These are phyloP conservation scores for Bugulina stolonifera DNA, from an alignment of 2,888 invertebrate genomes.

Conservation along the genomic window DNA sequence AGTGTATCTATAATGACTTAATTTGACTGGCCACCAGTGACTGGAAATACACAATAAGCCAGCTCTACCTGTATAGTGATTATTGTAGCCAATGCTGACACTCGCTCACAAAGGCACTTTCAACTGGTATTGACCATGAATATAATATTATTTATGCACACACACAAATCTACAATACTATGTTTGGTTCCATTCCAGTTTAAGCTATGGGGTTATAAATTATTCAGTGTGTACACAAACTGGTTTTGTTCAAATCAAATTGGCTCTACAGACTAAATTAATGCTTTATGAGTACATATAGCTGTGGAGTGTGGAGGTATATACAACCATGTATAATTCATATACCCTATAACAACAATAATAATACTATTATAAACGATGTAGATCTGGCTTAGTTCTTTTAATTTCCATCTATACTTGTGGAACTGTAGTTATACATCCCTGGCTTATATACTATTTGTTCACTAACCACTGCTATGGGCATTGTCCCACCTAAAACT, in stretches of 20 bases:
- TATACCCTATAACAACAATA: too few relatives aligned
- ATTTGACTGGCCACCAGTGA: too few relatives aligned
- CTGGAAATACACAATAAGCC: neutral
- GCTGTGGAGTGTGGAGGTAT: too few relatives aligned
- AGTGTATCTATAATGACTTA: too few relatives aligned
- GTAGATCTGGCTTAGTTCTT: too few relatives aligned
- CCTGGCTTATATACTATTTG: too few relatives aligned
- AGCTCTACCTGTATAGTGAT: neutral
- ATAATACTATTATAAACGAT: too few relatives aligned
- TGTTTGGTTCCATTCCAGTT: neutral
- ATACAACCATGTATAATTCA: too few relatives aligned
- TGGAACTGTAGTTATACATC: too few relatives aligned
- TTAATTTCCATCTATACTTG: too few relatives aligned
- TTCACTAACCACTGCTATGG: too few relatives aligned
- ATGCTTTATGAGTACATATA: neutral
- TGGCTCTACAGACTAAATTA: constrained; percentile 19
- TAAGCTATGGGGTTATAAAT: constrained; percentile 9
- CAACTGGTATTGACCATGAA: constrained; percentile 1
- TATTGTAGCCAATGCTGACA: neutral
- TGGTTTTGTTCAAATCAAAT: constrained; percentile 10
- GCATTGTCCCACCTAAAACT: too few relatives aligned
- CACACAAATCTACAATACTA: neutral
- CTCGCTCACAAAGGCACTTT: constrained; percentile 1
- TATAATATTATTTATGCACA: neutral
- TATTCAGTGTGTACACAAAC: constrained; percentile 24